phyloP scores from a whole-genome alignment of 2,797 vertebrate species.

The Myotis pilosus region DNA sequence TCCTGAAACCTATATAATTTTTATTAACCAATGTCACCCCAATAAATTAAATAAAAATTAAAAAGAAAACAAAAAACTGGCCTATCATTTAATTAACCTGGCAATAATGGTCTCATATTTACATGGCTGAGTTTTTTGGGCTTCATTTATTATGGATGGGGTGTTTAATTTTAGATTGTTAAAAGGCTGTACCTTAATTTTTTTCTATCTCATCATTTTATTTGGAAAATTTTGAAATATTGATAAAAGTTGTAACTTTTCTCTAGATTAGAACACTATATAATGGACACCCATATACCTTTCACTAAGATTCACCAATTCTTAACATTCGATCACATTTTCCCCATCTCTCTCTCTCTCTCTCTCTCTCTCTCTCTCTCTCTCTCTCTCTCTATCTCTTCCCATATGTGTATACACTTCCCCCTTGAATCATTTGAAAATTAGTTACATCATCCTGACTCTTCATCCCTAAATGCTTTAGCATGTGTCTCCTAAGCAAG shows the following conservation, averaged over 20 bases:
- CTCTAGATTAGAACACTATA: background rate
- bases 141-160: background rate
- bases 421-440: background rate
- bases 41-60: background rate
- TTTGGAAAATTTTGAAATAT: conserved; percentile 17
- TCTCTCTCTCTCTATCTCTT: background rate
- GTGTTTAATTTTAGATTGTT: background rate
- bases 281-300: background rate
- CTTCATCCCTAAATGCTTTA: background rate
- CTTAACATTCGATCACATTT: background rate
- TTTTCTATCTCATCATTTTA: background rate
- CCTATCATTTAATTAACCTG: background rate
- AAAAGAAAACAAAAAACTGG: background rate
- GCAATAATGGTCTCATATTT: background rate
- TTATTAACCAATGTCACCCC: background rate
- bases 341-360: background rate
- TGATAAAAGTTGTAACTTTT: background rate
- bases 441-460: background rate
- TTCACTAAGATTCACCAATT: background rate
- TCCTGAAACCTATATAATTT: background rate
- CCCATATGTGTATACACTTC: background rate
- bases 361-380: background rate
- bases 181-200: background rate
- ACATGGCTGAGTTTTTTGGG: background rate
- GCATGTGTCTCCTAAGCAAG: background rate